Evolutionary conservation across 2,888 invertebrate species (phyloP).

Genomic region (Lydus trimaculatus): DNA sequence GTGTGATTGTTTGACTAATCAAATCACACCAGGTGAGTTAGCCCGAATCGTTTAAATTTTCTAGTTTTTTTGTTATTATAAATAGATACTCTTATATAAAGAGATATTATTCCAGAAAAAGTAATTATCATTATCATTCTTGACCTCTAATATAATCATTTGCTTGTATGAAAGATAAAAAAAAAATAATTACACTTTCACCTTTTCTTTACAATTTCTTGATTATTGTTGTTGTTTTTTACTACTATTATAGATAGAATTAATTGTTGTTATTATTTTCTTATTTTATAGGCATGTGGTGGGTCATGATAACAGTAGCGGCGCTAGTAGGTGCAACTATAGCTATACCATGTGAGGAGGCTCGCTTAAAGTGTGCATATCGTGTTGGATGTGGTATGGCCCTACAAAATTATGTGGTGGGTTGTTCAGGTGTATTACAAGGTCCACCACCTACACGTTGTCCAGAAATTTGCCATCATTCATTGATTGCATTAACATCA

Average conservation of each 20-base stretch:
- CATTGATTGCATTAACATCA: slow-evolving; percentile 79
- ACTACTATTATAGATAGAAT: too few species aligned
- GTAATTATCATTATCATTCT: neutral
- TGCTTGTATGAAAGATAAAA: too few species aligned
- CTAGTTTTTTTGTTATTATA: neutral
- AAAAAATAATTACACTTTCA: neutral
- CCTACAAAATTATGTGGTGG: slow-evolving; percentile 76
- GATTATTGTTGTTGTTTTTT: neutral
- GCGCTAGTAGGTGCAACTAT: slow-evolving; percentile 51
- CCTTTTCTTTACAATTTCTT: neutral
- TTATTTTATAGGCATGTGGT: slow-evolving; percentile 55
- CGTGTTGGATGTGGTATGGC: slow-evolving; percentile 80
- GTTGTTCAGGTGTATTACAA: slow-evolving; percentile 74
- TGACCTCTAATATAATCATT: slow-evolving; percentile 3
- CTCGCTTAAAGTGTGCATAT: slow-evolving; percentile 76
- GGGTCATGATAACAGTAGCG: slow-evolving; percentile 56
- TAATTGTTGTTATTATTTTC: slow-evolving; percentile 14
- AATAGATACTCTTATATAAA: neutral
- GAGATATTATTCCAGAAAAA: neutral
- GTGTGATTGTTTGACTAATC: neutral
- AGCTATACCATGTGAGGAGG: slow-evolving; percentile 67
- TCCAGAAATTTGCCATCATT: slow-evolving; percentile 76
- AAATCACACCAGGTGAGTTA: neutral
- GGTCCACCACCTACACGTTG: slow-evolving; percentile 65
- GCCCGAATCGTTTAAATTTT: neutral